A percentile compares a stretch with the other conserved stretches of the same genome.
Conservation (phyloP, 2,797 vertebrate genomes). For the Poeciliopsis presidionis region DNA sequence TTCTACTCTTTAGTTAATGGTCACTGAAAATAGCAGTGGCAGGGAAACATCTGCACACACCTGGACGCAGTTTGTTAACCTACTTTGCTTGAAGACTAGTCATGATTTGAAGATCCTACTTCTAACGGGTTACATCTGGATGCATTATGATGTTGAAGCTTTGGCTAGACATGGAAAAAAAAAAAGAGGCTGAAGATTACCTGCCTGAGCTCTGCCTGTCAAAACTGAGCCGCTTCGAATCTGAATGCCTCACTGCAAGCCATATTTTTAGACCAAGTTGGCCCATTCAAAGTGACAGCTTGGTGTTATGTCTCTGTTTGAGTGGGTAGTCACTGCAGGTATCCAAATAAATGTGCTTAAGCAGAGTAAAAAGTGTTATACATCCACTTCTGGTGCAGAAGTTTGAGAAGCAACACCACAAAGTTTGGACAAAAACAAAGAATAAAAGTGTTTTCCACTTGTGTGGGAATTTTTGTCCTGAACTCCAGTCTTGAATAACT, state of each 20-base stretch:
- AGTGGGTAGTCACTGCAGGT: neutral
- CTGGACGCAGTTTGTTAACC: neutral
- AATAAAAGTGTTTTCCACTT: neutral
- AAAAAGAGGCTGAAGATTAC: neutral
- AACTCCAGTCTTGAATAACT: neutral
- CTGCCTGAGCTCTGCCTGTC: neutral
- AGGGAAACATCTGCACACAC: neutral
- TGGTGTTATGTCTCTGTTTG: neutral
- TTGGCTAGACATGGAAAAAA: neutral
- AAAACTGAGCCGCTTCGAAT: neutral
- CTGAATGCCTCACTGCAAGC: neutral
- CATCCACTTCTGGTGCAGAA: neutral
- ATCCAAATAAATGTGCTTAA: slow-evolving; percentile 20
- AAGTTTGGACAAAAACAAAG: neutral
- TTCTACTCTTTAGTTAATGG: neutral
- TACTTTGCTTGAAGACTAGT: neutral
- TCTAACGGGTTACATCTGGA: neutral
- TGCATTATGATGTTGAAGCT: neutral
- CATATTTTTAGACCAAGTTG: neutral
- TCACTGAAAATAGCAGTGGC: neutral
- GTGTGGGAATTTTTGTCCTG: neutral
- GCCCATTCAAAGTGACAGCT: neutral
- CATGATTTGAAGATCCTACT: neutral
- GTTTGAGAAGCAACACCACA: neutral
- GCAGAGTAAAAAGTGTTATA: neutral